Percentiles rank a stretch among this genome's conserved stretches.
These are phyloP conservation scores for Microcaecilia unicolor DNA, from an alignment of 2,797 vertebrate species.

Conservation along the genomic window DNA sequence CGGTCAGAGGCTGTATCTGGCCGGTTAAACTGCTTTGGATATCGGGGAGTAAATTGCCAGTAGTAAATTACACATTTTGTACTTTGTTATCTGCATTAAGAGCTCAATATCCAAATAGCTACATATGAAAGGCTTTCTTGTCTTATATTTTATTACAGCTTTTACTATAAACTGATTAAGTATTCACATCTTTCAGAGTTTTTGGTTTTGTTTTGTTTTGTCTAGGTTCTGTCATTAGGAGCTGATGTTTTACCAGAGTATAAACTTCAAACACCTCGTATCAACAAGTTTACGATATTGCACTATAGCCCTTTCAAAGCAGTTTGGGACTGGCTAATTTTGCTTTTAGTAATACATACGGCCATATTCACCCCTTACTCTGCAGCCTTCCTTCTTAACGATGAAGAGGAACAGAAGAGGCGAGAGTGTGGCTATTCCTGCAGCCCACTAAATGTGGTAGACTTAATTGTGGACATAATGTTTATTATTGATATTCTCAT, in stretches of 20 bases:
- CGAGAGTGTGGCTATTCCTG: conserved; percentile 93
- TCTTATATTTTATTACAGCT: too few relatives aligned
- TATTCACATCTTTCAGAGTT: conserved; percentile 5
- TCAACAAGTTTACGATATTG: conserved; percentile 96
- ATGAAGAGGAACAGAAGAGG: conserved; percentile 84
- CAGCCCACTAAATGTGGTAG: conserved; percentile 91
- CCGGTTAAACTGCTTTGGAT: too few relatives aligned
- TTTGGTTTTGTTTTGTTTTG: conserved; percentile 4
- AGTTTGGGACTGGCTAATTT: conserved; percentile 97
- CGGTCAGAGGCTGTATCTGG: too few relatives aligned
- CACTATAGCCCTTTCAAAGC: conserved; percentile 98
- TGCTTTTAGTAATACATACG: conserved; percentile 93
- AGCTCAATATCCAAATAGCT: too few relatives aligned
- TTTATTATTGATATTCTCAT: conserved; percentile 99
- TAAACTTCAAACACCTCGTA: conserved; percentile 91
- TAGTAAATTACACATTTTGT: too few relatives aligned
- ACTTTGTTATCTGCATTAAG: too few relatives aligned
- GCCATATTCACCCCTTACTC: conserved; percentile 97
- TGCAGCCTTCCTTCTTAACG: conserved; percentile 93
- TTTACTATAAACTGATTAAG: not conserved
- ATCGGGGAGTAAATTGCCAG: too few relatives aligned
- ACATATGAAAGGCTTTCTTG: too few relatives aligned
- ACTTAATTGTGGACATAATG: conserved; percentile 98
- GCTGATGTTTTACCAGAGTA: conserved; percentile 96
- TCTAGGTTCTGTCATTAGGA: conserved; percentile 88